Conservation (phyloP, 1,140 invertebrate species). For the Aethina tumida region DNA sequence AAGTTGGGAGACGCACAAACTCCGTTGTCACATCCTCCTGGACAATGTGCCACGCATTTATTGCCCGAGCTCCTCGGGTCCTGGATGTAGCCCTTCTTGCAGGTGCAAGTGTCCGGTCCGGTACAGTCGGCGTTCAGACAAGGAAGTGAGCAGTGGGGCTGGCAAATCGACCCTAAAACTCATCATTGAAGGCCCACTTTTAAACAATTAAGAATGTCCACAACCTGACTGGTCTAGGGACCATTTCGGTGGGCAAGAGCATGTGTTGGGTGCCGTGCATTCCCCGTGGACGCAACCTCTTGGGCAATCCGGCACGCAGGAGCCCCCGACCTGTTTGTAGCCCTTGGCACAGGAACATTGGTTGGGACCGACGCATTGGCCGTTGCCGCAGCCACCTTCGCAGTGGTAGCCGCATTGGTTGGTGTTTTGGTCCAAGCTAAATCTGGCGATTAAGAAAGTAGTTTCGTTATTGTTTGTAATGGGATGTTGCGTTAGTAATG, state of each 20-base stretch:
- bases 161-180: conserved; percentile 37
- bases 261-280: too few species aligned
- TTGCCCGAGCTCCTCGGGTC: conserved; percentile 24
- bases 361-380: conserved; percentile 41
- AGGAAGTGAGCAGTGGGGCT: conserved; percentile 39
- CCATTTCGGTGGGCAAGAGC: too few species aligned
- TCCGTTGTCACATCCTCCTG: conserved; percentile 45
- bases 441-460: conserved; percentile 24
- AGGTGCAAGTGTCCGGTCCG: conserved; percentile 37
- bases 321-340: conserved; percentile 27
- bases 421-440: conserved; percentile 18
- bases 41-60: conserved; percentile 40
- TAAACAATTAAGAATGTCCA: too few species aligned
- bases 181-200: too few species aligned
- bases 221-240: conserved; percentile 39
- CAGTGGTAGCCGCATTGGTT: conserved; percentile 30
- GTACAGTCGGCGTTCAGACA: conserved; percentile 45
- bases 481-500: too few species aligned
- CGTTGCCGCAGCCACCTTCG: conserved; percentile 30
- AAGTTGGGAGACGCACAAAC: conserved; percentile 47
- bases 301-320: conserved; percentile 48
- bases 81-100: conserved; percentile 28
- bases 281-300: conserved; percentile 45
- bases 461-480: conserved; percentile 4
- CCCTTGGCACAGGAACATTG: conserved; percentile 43